Percentiles rank a stretch among this genome's conserved stretches.
These are phyloP conservation scores for Poeciliopsis presidionis DNA, from an alignment of 2,797 vertebrate species.

Conservation along the genomic window DNA sequence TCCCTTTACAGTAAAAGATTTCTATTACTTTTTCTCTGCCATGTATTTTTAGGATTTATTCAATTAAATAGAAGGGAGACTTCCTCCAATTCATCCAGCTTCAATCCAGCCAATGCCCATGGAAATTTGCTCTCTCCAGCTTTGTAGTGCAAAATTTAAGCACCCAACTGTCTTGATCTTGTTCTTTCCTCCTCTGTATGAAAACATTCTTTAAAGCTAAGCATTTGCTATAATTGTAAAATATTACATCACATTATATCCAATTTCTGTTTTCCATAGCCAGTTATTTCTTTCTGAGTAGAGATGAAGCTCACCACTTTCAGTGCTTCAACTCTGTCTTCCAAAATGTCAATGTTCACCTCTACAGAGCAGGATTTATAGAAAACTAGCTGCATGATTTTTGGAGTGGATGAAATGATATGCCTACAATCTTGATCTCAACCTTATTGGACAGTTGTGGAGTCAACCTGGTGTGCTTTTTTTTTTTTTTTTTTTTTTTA, in stretches of 20 bases:
- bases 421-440: background rate
- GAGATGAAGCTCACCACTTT: background rate
- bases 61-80: slow-evolving; percentile 46
- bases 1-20: slow-evolving; percentile 32
- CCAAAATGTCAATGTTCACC: background rate
- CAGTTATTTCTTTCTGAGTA: background rate
- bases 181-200: slow-evolving; percentile 17
- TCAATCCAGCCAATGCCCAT: slow-evolving; percentile 31
- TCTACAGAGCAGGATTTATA: background rate
- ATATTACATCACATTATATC: background rate
- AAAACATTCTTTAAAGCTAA: slow-evolving; percentile 2
- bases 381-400: background rate
- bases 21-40: slow-evolving; percentile 45
- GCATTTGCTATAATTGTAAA: background rate
- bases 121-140: slow-evolving; percentile 34
- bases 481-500: background rate
- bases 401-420: background rate
- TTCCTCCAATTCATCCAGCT: slow-evolving; percentile 37
- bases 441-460: background rate
- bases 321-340: background rate
- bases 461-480: background rate
- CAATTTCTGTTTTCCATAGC: background rate
- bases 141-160: slow-evolving; percentile 32
- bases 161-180: slow-evolving; percentile 31
- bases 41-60: slow-evolving; percentile 44